Conservation (phyloP, 1,140 invertebrate species). For the Eriocheir sinensis region DNA sequence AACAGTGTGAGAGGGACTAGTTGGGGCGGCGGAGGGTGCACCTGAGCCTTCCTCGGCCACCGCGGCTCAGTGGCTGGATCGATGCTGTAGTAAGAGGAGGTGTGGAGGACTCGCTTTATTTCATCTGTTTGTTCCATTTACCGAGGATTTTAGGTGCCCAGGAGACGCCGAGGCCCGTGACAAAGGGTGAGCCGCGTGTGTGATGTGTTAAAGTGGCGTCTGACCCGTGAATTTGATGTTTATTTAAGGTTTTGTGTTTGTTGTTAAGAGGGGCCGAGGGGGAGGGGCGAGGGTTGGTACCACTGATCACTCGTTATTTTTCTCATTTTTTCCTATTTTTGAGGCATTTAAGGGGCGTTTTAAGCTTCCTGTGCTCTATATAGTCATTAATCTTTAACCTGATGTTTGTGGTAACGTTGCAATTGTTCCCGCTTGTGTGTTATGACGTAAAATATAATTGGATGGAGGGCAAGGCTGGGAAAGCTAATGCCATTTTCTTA, state of each 20-base stretch:
- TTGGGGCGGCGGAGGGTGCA: slow-evolving; percentile 64
- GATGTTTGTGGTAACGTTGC: too few species aligned
- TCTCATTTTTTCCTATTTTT: too few species aligned
- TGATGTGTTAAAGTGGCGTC: background rate
- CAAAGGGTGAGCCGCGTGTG: slow-evolving; percentile 23
- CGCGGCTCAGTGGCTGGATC: slow-evolving; percentile 68
- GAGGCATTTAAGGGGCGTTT: too few species aligned
- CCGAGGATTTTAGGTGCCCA: background rate
- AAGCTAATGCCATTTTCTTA: too few species aligned
- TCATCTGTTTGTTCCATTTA: background rate
- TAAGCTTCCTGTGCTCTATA: too few species aligned
- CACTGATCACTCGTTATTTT: background rate
- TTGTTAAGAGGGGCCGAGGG: background rate
- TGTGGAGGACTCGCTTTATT: slow-evolving; percentile 60
- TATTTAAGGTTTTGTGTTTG: slow-evolving; percentile 2
- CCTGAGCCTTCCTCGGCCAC: slow-evolving; percentile 20
- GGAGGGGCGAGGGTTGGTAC: too few species aligned
- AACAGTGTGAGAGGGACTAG: slow-evolving; percentile 54
- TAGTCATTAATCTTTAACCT: too few species aligned
- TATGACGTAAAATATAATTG: too few species aligned
- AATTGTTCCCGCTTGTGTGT: too few species aligned
- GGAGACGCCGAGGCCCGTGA: background rate
- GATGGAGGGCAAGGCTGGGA: too few species aligned
- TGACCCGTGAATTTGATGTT: background rate
- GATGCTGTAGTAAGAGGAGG: slow-evolving; percentile 71